phyloP scores from a whole-genome alignment of 1,140 invertebrate genomes.

The Pollicipes pollicipes region DNA sequence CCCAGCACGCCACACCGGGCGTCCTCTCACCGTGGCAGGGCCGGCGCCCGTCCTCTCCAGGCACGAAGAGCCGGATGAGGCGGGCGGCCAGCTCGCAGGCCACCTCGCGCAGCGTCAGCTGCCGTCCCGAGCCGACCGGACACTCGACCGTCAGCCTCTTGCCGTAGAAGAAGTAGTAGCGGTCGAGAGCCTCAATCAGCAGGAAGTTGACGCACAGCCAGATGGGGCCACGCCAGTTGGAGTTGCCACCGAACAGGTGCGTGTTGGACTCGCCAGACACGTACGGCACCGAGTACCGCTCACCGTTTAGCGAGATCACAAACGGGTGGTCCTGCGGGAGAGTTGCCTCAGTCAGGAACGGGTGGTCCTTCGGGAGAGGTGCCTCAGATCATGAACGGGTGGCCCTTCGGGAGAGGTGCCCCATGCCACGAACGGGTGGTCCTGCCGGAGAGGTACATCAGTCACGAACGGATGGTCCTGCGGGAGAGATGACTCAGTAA shows the following conservation, averaged over 20 bases:
- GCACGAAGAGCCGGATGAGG: conserved; percentile 24
- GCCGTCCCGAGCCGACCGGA: conserved; percentile 24
- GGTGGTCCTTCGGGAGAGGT: no score
- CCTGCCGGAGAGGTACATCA: no score
- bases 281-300: conserved; percentile 24
- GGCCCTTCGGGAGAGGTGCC: no score
- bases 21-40: conserved; percentile 27
- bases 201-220: conserved; percentile 24
- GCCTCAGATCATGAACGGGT: no score
- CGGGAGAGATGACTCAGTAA: no score
- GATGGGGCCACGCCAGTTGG: conserved; percentile 32
- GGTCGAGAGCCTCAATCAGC: conserved; percentile 25
- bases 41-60: conserved; percentile 22
- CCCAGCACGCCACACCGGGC: no score
- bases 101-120: conserved; percentile 24
- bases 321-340: conserved; percentile 16
- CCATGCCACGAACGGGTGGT: no score
- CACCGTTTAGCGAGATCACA: conserved; percentile 18
- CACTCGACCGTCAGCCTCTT: conserved; percentile 27
- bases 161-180: conserved; percentile 26
- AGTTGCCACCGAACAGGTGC: conserved; percentile 31
- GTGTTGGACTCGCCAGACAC: conserved; percentile 27
- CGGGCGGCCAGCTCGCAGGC: conserved; percentile 22
- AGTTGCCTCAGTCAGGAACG: no score
- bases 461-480: no score